Evolutionary conservation across 2,888 invertebrate species (phyloP).

Genomic region (Synergus itoensis): DNA sequence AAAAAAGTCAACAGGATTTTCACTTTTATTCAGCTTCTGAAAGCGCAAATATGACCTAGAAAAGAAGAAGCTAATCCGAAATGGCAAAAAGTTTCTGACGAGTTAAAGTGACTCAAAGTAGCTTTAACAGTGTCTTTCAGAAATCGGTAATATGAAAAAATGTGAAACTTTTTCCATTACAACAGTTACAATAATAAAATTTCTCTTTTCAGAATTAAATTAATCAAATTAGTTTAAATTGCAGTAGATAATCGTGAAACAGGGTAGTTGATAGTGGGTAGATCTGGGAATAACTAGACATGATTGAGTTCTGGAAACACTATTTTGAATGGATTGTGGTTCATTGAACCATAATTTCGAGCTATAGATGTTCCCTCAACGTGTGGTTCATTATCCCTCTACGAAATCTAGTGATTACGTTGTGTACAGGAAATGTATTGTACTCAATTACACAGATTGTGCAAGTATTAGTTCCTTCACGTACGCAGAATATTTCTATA

Average conservation of each 20-base stretch:
- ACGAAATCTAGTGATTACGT: slow-evolving; percentile 30
- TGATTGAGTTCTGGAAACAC: slow-evolving; percentile 31
- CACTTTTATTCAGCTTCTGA: neutral
- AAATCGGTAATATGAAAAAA: neutral
- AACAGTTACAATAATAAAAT: neutral
- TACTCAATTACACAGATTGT: slow-evolving; percentile 9
- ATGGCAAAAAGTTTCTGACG: neutral
- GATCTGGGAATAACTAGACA: slow-evolving; percentile 4
- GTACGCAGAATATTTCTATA: neutral
- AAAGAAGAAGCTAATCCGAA: neutral
- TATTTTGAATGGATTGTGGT: slow-evolving; percentile 38
- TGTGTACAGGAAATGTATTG: slow-evolving; percentile 21
- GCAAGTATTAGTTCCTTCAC: neutral
- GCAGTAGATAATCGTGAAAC: slow-evolving; percentile 5
- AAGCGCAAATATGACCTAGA: slow-evolving; percentile 6
- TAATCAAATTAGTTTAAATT: neutral
- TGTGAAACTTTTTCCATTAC: neutral
- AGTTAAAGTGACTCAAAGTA: slow-evolving; percentile 20
- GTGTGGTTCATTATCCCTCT: slow-evolving; percentile 28
- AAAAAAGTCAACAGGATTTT: slow-evolving; percentile 16
- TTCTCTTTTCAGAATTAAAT: neutral
- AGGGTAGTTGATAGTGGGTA: neutral
- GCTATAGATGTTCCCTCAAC: slow-evolving; percentile 13
- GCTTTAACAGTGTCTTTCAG: slow-evolving; percentile 11
- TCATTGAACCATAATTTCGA: slow-evolving; percentile 26